These are phyloP conservation scores for Eurytemora carolleeae DNA, from an alignment of 1,140 invertebrate genomes.

Conservation along the genomic window DNA sequence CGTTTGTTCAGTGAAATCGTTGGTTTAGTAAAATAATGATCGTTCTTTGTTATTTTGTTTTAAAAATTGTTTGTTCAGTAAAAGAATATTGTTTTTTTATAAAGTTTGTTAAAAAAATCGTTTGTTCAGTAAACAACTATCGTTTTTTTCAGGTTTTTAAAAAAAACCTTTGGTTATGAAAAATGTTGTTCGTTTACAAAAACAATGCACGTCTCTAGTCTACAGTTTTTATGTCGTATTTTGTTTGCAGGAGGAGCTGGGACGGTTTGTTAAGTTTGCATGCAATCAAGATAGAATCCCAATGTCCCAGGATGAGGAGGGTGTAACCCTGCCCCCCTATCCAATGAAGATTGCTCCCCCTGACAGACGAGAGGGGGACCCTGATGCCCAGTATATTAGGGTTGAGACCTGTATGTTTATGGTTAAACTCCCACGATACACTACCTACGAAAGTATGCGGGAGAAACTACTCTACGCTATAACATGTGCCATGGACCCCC, in stretches of 20 bases:
- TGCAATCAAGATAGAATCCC: slow-evolving; percentile 22
- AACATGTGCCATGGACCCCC: slow-evolving; percentile 26
- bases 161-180: too few relatives aligned
- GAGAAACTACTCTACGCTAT: slow-evolving; percentile 26
- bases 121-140: too few relatives aligned
- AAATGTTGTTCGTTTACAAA: too few relatives aligned
- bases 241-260: slow-evolving; percentile 26
- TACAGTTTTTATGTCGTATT: too few relatives aligned
- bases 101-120: too few relatives aligned
- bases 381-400: slow-evolving; percentile 25
- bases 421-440: slow-evolving; percentile 28
- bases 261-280: slow-evolving; percentile 28
- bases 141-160: too few relatives aligned
- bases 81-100: too few relatives aligned
- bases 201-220: too few relatives aligned
- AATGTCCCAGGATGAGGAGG: slow-evolving; percentile 24
- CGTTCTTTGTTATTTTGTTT: too few relatives aligned
- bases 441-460: slow-evolving; percentile 24
- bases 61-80: too few relatives aligned
- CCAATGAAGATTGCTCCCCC: slow-evolving; percentile 30
- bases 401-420: slow-evolving; percentile 30
- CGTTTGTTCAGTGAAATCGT: too few relatives aligned
- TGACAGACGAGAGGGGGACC: slow-evolving; percentile 23
- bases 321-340: slow-evolving; percentile 26
- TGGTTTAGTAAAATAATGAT: too few relatives aligned